Conservation (phyloP, 2,113 vertebrate species). For the Porphyrio hochstetteri region DNA sequence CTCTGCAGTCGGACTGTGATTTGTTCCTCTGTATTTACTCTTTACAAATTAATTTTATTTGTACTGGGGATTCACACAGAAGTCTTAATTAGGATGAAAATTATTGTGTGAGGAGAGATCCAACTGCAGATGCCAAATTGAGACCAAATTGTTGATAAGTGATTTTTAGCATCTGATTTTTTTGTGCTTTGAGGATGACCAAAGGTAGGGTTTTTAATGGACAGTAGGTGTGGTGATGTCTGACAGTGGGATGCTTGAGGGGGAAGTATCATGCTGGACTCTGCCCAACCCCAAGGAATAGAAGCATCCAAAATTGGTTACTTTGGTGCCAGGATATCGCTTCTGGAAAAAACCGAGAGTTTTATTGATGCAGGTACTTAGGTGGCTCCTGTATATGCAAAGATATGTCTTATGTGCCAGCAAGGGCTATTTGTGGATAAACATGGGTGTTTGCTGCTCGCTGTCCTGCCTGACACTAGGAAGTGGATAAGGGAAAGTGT, state of each 20-base stretch:
- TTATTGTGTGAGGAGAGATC: not conserved
- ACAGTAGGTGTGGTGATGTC: not conserved
- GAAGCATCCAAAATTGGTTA: not conserved
- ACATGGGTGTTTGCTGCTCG: accelerated
- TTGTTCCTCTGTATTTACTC: conserved; percentile 30
- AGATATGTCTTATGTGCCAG: accelerated
- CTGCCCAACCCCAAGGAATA: not conserved
- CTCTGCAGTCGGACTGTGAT: conserved; percentile 3
- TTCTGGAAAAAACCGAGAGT: not conserved
- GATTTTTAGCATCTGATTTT: not conserved
- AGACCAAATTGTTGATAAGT: not conserved
- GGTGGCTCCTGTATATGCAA: accelerated
- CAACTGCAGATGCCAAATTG: not conserved
- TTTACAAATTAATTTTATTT: conserved; percentile 47
- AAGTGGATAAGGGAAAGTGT: accelerated
- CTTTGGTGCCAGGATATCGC: not conserved
- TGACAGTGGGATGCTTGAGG: not conserved
- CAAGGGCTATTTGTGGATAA: not conserved
- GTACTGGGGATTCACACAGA: not conserved
- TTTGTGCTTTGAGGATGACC: not conserved
- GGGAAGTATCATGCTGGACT: not conserved
- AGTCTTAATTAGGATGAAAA: conserved; percentile 16
- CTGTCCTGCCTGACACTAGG: too few species aligned
- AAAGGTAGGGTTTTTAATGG: not conserved
- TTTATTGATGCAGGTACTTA: not conserved